Base-by-base conservation (phyloP, 2,888 invertebrate genomes). In the Xanthia icteritia region DNA sequence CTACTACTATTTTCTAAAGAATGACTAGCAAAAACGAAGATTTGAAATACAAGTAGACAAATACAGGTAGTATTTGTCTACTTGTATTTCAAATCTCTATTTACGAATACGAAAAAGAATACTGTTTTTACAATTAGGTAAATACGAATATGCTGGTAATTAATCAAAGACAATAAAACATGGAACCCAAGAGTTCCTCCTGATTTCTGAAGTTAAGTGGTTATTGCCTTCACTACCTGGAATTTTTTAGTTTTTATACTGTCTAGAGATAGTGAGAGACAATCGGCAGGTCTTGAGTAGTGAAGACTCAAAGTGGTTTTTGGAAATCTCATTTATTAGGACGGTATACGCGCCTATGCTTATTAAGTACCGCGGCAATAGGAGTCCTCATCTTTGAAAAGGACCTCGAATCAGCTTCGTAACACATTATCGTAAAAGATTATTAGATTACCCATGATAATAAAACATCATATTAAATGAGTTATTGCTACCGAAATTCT, bases 391-490 rank as follows among this genome's bases (percentile, higher is more conserved):
- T 63, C 31, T 42, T 27, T 51, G 9, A 51, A n/a, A 56, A 23
- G 13, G 31, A 51, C 48, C 23, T 69, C 11, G n/a, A 23, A 42
- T 69, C 11, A 60, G n/a, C 31, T 60, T 58, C 17, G 20, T 31
- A 68, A 78, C 0, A 60, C 8, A 60, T 23, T n/a, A 58, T 42
- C 31, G n/a, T 51, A 58, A 69, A 79, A 69, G 8, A 67, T 39
- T n/a, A 77, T 42, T 77, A 36, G 27, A 79, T 60, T 36, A 77
- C 17, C 42, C 42, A 70, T 13, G 15, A n/a, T 36, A 54, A 77
- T 79, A 77, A 48, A 63, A 51, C 39, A 76, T 45, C 17, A 45
- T 54, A 42, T 9, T 48, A 45, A 5, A 51, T 23, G 17, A 48
- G 36, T 66, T 54, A 76, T 27, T 31, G 45, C 63, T 39, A 48